These are phyloP conservation scores for Phataginus tricuspis DNA, from an alignment of 2,797 vertebrate genomes.

Conservation along the genomic window DNA sequence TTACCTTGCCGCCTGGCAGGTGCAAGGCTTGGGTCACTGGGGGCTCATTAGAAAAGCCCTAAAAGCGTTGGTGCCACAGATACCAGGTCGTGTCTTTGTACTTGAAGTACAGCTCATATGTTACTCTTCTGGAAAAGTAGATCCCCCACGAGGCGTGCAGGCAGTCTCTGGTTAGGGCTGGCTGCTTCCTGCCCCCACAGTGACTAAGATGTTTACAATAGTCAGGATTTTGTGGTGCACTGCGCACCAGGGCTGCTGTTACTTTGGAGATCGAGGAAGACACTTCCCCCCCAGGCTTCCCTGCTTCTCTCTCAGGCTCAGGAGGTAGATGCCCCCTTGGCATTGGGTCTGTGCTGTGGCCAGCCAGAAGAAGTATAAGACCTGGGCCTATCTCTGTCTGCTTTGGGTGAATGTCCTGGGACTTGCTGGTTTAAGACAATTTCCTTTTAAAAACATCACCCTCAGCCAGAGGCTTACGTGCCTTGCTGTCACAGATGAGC, in stretches of 20 bases:
- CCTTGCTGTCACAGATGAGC: not conserved
- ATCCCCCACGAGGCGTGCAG: not conserved
- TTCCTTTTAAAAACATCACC: not conserved
- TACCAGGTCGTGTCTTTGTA: not conserved
- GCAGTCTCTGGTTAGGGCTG: not conserved
- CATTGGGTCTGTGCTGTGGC: not conserved
- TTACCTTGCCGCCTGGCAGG: not conserved
- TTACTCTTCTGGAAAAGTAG: not conserved
- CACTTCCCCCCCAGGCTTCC: not conserved
- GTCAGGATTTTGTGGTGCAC: accelerated
- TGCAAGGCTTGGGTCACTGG: not conserved
- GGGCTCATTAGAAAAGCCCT: not conserved
- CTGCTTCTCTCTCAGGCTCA: slow-evolving; percentile 34
- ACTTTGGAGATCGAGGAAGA: not conserved
- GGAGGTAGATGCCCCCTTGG: not conserved
- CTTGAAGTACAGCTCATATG: accelerated
- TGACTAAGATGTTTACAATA: slow-evolving; percentile 16
- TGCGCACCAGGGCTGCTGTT: not conserved
- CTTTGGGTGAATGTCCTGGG: not conserved
- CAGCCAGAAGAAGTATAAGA: not conserved
- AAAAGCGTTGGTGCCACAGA: accelerated
- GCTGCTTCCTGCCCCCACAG: not conserved
- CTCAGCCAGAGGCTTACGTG: not conserved
- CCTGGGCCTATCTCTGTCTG: not conserved
- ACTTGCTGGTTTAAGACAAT: not conserved